These are phyloP conservation scores for Neocrepidodera transversa DNA, from an alignment of 2,888 invertebrate species.

Conservation along the genomic window DNA sequence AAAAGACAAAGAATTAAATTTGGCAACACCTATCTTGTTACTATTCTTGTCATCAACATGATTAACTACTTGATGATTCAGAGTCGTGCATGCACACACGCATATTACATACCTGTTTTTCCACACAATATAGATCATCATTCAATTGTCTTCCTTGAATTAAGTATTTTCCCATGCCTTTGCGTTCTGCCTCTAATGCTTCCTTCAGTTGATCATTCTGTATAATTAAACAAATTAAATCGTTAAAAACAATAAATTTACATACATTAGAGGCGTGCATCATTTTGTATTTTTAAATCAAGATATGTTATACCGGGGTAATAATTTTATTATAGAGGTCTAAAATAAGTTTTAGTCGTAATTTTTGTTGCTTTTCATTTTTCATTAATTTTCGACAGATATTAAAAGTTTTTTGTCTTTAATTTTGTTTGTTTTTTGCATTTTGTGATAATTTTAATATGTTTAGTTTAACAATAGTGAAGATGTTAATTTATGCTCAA, in stretches of 20 bases:
- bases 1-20: too few species aligned
- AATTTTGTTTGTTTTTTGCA: too few species aligned
- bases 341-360: too few species aligned
- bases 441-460: too few species aligned
- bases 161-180: conserved; percentile 61
- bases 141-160: conserved; percentile 42
- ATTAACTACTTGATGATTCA: background rate
- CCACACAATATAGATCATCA: conserved; percentile 36
- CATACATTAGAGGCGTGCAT: background rate
- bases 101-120: conserved; percentile 44
- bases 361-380: too few species aligned
- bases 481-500: too few species aligned
- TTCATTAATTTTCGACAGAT: too few species aligned
- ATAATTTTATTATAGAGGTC: too few species aligned
- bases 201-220: conserved; percentile 68
- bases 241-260: background rate
- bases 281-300: background rate
- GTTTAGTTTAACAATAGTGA: too few species aligned
- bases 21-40: background rate
- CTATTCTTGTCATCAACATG: background rate
- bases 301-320: too few species aligned
- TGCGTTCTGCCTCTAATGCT: conserved; percentile 63
- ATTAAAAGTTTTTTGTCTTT: too few species aligned
- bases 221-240: conserved; percentile 23
- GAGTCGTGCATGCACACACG: background rate